Base-by-base conservation (phyloP, 2,888 invertebrate species). In the Thymelicus sylvestris region DNA sequence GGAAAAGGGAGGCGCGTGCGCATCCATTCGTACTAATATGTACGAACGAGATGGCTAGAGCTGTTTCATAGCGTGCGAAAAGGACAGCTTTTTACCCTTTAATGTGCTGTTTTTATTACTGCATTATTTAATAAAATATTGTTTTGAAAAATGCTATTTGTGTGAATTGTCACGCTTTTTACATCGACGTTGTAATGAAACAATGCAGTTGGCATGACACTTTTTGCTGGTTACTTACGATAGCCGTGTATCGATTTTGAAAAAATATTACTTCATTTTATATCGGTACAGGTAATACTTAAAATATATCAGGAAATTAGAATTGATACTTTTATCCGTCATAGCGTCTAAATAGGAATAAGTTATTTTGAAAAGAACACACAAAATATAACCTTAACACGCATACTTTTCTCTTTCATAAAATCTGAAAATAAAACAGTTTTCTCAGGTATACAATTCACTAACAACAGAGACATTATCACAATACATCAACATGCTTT, bases 1-100 rank as follows among this genome's bases (percentile, higher is more conserved):
- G 76, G 77, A 79, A 78, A 79, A 76, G 76, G 76, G 71, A 76
- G 74, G 74, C 77, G 78, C 80, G 76, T 77, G 78, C 71, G 75
- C 75, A 74, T 77, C 77, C 76, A 74, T 69, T 48, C 69, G 65
- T 63, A 75, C 64, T 74, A 76, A 66, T 79, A 77, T 48, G 73
- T 60, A 73, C 10, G 73, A 74, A 61, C 63, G 71, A 72, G 71
- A 74, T 12, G 67, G 66, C 52, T 15, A 60, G 52, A 64, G 41
- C 7, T 41, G 47, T 52, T 72, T 55, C 6, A 47, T 8, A 10
- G 39, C 7, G 31, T 66, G 59, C 1, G 38, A 59, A 24, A 8
- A 59, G 66, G 15, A 38, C 7, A 57, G 55, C 7, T 13, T 31
- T 13, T 31, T 13, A 57, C 57, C 57, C 19, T 52, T 8, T 52